Evolutionary conservation across 2,888 invertebrate species (phyloP).

Genomic region (Andrena bicolor): DNA sequence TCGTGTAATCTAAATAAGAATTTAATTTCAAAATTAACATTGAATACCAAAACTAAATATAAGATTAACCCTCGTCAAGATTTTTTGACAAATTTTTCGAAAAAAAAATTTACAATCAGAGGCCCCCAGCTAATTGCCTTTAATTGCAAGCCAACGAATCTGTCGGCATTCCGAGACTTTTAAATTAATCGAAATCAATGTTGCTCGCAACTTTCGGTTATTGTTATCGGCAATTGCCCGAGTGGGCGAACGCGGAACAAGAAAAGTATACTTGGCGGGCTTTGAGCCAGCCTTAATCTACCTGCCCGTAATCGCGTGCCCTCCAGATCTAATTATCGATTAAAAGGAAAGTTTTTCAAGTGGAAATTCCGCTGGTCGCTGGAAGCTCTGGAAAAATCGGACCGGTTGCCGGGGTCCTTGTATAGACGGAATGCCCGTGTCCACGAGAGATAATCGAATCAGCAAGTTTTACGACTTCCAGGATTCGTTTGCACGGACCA

Average conservation of each 20-base stretch:
- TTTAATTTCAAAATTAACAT: too few species aligned
- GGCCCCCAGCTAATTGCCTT: too few species aligned
- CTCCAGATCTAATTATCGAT: conserved; percentile 26
- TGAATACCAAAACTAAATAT: too few species aligned
- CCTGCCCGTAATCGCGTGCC: background rate
- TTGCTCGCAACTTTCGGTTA: background rate
- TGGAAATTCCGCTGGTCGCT: background rate
- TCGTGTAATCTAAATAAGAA: too few species aligned
- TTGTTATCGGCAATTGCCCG: background rate
- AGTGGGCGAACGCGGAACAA: background rate
- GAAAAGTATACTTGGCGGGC: background rate
- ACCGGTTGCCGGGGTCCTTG: conserved; percentile 1
- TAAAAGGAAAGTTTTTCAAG: conserved; percentile 5
- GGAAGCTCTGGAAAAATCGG: background rate
- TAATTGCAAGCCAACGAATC: background rate
- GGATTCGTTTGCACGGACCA: background rate
- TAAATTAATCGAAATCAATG: background rate
- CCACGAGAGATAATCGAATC: background rate
- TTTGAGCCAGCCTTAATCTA: background rate
- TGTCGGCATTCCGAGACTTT: background rate
- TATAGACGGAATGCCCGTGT: background rate
- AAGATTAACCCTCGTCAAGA: too few species aligned
- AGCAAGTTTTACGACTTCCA: background rate
- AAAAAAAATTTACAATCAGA: too few species aligned
- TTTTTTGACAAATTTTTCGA: too few species aligned